A percentile compares a stretch with the other conserved stretches of the same genome.
phyloP scores from a whole-genome alignment of 1,140 invertebrate genomes.

The Aplysia californica region DNA sequence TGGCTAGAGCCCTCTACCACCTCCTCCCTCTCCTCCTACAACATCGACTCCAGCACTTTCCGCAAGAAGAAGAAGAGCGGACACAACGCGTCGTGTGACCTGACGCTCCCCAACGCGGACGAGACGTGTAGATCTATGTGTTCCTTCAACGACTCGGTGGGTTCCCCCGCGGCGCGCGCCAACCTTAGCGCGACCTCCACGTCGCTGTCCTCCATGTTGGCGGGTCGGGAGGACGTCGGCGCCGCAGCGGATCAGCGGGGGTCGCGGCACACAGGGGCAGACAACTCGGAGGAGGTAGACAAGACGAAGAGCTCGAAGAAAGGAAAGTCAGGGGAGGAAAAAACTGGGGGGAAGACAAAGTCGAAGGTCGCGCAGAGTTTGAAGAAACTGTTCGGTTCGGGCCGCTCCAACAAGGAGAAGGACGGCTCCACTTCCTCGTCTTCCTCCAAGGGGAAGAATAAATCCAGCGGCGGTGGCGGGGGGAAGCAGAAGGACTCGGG shows the following conservation, averaged over 20 bases:
- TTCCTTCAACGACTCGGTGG: conserved; percentile 22
- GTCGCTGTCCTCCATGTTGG: background rate
- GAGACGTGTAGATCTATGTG: conserved; percentile 53
- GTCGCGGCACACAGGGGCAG: too few species aligned
- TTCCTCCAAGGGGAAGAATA: background rate
- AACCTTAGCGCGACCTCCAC: conserved; percentile 13
- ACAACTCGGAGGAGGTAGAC: background rate
- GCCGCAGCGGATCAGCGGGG: too few species aligned
- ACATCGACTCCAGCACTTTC: conserved; percentile 48
- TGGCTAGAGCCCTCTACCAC: conserved; percentile 19
- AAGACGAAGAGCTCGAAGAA: conserved; percentile 28
- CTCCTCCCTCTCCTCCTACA: background rate
- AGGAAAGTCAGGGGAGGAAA: conserved; percentile 7
- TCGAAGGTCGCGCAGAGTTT: conserved; percentile 38
- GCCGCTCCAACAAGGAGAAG: conserved; percentile 7
- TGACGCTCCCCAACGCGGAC: conserved; percentile 54
- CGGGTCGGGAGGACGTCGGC: too few species aligned
- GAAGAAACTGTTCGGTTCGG: conserved; percentile 27
- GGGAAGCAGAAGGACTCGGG: background rate
- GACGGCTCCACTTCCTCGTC: background rate
- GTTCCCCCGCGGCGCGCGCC: background rate
- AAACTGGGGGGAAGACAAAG: conserved; percentile 20
- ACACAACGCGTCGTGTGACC: conserved; percentile 29
- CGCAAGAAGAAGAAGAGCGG: conserved; percentile 50
- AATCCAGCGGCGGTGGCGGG: background rate